Conservation (phyloP, 2,113 vertebrate genomes). For the Catharus minimus region DNA sequence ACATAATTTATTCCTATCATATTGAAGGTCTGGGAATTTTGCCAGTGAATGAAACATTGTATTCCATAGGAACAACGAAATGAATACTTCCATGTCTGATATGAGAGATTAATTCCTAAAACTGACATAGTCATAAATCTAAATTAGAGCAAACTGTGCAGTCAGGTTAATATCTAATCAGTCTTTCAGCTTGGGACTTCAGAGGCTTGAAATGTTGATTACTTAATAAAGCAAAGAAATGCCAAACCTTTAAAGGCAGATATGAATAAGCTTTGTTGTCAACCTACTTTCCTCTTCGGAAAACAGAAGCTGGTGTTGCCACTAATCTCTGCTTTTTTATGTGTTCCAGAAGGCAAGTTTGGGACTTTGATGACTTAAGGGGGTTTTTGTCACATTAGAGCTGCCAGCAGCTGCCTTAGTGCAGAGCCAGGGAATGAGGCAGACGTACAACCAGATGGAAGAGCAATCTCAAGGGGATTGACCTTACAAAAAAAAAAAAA, state of each 20-base stretch:
- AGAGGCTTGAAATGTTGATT: conserved; percentile 42
- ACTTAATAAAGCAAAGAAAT: conserved; percentile 39
- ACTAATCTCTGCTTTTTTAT: not conserved
- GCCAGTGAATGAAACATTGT: conserved; percentile 72
- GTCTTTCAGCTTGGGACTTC: conserved; percentile 26
- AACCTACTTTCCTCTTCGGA: conserved; percentile 5
- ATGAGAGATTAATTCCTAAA: conserved; percentile 64
- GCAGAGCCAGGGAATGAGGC: not conserved
- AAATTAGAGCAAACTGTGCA: conserved; percentile 61
- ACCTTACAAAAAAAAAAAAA: not conserved
- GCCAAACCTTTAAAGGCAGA: not conserved
- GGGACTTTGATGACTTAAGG: conserved; percentile 29
- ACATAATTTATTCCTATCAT: conserved; percentile 73
- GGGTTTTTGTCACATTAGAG: not conserved
- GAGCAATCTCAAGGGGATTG: not conserved
- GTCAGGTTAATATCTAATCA: conserved; percentile 45
- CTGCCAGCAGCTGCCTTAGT: not conserved
- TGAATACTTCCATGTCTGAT: conserved; percentile 53
- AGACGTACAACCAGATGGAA: not conserved
- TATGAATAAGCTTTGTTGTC: not conserved
- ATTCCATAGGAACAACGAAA: conserved; percentile 53
- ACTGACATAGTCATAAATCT: conserved; percentile 68
- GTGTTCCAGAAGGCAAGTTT: conserved; percentile 21
- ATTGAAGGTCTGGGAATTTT: conserved; percentile 71
- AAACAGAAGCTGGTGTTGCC: not conserved